A percentile compares a stretch with the other conserved stretches of the same genome.
Conservation (phyloP, 2,113 vertebrate genomes). For the Pimephales promelas region DNA sequence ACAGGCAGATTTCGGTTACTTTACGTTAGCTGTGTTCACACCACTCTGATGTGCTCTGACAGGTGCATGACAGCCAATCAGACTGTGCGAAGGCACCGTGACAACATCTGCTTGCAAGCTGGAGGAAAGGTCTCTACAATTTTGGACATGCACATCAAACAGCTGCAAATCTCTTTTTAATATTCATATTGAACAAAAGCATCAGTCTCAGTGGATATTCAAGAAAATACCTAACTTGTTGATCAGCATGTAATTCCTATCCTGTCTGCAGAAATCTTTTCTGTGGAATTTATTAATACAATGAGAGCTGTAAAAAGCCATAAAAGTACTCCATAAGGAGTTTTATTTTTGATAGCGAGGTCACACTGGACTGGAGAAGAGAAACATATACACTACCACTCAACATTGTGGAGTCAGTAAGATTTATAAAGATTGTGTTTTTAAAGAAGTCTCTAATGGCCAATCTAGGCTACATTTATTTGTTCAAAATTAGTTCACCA, state of each 20-base stretch:
- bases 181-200: not conserved
- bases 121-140: not conserved
- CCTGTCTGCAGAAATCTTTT: no score
- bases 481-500: no score
- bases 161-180: not conserved
- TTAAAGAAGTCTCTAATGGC: no score
- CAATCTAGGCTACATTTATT: no score
- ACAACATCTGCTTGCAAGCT: conserved; percentile 23
- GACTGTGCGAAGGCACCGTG: not conserved
- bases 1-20: conserved; percentile 52
- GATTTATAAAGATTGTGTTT: no score
- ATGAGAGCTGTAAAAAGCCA: no score
- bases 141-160: conserved; percentile 32
- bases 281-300: no score
- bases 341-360: not conserved
- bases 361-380: not conserved
- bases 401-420: no score
- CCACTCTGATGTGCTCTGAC: conserved; percentile 37
- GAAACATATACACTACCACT: no score
- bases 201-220: not conserved
- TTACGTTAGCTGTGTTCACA: conserved; percentile 7
- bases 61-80: conserved; percentile 46
- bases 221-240: not conserved
- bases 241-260: no score
- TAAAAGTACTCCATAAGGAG: not conserved